Percentiles rank a stretch among this genome's conserved stretches.
These are phyloP conservation scores for Mythimna lalbum DNA, from an alignment of 2,888 invertebrate species.

Conservation along the genomic window DNA sequence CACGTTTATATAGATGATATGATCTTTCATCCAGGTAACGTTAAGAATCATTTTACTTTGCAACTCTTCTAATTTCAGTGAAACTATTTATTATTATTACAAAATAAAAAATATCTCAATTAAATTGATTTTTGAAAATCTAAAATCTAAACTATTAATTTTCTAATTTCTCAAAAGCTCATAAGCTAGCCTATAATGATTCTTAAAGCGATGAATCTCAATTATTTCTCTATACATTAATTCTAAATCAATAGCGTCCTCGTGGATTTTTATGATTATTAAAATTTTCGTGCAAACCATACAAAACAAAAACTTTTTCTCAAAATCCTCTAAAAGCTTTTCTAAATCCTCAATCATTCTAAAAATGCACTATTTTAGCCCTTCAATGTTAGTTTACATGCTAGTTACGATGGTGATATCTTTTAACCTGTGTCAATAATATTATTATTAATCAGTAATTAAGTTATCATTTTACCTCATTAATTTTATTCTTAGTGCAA, in stretches of 20 bases:
- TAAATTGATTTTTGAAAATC: slow-evolving; percentile 33
- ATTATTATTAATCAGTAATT: slow-evolving; percentile 39
- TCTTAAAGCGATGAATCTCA: slow-evolving; percentile 68
- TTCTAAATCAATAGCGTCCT: slow-evolving; percentile 71
- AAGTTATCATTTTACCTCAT: slow-evolving; percentile 48
- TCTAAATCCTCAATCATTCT: slow-evolving; percentile 78
- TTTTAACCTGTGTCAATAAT: slow-evolving; percentile 30
- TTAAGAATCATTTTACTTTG: slow-evolving; percentile 55
- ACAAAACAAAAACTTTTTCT: slow-evolving; percentile 63
- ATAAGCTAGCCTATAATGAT: slow-evolving; percentile 69
- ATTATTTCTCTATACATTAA: slow-evolving; percentile 61
- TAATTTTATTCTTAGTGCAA: slow-evolving; percentile 63
- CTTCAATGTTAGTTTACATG: slow-evolving; percentile 76
- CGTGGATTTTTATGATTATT: slow-evolving; percentile 73
- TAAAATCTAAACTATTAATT: slow-evolving; percentile 62
- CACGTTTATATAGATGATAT: slow-evolving; percentile 16
- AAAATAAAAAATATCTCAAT: slow-evolving; percentile 46
- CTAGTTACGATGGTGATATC: slow-evolving; percentile 65
- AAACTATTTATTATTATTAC: slow-evolving; percentile 20
- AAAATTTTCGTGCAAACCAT: slow-evolving; percentile 73
- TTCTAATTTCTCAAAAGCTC: slow-evolving; percentile 68
- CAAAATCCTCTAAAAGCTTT: slow-evolving; percentile 78
- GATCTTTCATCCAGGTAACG: slow-evolving; percentile 11
- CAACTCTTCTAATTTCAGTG: slow-evolving; percentile 45
- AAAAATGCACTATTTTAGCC: slow-evolving; percentile 79